Percentiles rank a stretch among this genome's conserved stretches.
phyloP scores from a whole-genome alignment of 2,797 vertebrate species.

The Amazona ochrocephala region DNA sequence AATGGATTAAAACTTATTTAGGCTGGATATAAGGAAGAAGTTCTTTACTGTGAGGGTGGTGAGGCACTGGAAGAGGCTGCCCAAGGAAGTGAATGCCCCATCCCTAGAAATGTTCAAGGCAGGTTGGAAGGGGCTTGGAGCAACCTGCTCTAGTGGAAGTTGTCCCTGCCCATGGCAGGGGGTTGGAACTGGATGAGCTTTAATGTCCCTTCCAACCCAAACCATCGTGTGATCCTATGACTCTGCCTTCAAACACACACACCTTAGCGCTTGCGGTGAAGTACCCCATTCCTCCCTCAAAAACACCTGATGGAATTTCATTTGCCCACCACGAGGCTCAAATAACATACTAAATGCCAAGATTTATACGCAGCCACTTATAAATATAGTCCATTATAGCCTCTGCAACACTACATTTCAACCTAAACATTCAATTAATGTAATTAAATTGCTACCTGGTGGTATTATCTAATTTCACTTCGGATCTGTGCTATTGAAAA shows the following conservation, averaged over 20 bases:
- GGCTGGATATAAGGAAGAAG: too few species aligned
- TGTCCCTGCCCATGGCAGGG: too few species aligned
- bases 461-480: conserved; percentile 80
- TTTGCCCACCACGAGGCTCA: conserved; percentile 56
- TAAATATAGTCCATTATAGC: conserved; percentile 73
- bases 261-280: rapidly evolving
- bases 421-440: conserved; percentile 80
- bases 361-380: conserved; percentile 70
- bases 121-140: too few species aligned
- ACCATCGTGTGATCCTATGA: not conserved
- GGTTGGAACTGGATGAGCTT: too few species aligned
- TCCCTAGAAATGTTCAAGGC: too few species aligned
- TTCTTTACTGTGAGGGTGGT: too few species aligned
- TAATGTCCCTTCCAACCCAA: too few species aligned
- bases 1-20: not conserved
- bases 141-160: too few species aligned
- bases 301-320: not conserved
- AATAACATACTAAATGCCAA: conserved; percentile 63
- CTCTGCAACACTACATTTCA: conserved; percentile 74
- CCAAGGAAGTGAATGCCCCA: too few species aligned
- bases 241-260: not conserved
- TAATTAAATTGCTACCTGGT: conserved; percentile 82
- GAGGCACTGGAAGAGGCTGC: too few species aligned
- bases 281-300: conserved; percentile 1
- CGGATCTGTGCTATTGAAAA: conserved; percentile 77